Evolutionary conservation across 2,113 vertebrate species (phyloP), one percentile per base, ranked within the genome.

Genomic region (Saguinus imperator): DNA sequence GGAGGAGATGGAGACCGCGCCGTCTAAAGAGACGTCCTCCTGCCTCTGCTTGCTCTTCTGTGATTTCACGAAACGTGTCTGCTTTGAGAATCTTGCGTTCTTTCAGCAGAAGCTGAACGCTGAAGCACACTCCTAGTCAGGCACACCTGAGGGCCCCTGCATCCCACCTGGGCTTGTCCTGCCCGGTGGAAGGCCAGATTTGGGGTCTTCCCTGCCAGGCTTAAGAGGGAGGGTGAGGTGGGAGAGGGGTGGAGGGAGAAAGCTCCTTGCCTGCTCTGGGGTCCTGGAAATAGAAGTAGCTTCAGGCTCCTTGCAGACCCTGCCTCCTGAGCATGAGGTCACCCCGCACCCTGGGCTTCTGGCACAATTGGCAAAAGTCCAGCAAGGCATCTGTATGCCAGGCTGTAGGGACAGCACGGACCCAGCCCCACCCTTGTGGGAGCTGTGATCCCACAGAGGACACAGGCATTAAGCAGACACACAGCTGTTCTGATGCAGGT

Each of bases 61-160:
- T 89, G 77, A 96, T 97, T 97, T 95, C 96, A 93, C 97, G 92
- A 97, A 85, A 85, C 57, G 3, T 35, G 27, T 95, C 92, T 96
- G 81, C 91, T 96, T 91, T 48, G 88, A 97, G 96, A 58, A 68
- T 76, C 17, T 82, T 95, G 96, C 94, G 91, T 79, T 52, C 52
- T 52, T 52, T 52, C 84, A 84, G 90, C 61, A 80, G 93, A 97
- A 97, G 96, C 81, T 64, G 57, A 96, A 97, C 88, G 96, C 95
- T 97, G 97, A 96, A 97, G 88, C 58, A 94, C 84, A 97, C 88
- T 98, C 89, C 82, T 72, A 94, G 96, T 93, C 94, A 87, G 83
- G 95, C 94, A 76, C 96, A 29, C 93, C 91, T 40, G 17, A 43
- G 89, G 86, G 96, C 81, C 61, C 85, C 1, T 48, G 79, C 87